Evolutionary conservation across 2,797 vertebrate genomes (phyloP), one percentile per base, ranked within the genome.

Genomic region (Sylvilagus floridanus): DNA sequence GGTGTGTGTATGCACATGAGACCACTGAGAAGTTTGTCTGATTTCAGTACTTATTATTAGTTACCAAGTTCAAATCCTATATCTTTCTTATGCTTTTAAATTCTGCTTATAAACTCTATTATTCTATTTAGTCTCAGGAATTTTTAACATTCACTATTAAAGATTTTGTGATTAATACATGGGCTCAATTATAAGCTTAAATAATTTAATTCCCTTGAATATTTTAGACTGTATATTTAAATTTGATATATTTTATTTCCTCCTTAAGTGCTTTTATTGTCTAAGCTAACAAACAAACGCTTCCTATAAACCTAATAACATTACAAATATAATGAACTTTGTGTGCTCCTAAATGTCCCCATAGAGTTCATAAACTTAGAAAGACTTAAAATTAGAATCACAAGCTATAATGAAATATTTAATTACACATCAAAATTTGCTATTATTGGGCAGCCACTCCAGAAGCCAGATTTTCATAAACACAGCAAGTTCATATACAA

Each of bases 401-500:
- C 0, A 54, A 84, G 5, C 71, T 30, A 71, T 90, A 52, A 24
- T 93, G 87, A 83, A 90, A 52, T 90, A 92, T 78, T 84, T 37
- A 78, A 91, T 47, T 96, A 11, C 32, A 90, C 57, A 85, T 82
- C 92, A 88, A 85, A 95, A 94, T 96, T 77, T 92, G 35, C 17
- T 82, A 24, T 88, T 88, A 79, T 16, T 88, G 8, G 10, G 42
- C 37, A n/a, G 24, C 10, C n/a, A 63, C 52, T 90, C 26, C 75
- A 62, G 21, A 22, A 88, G 84, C 22, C 42, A 94, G 14, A 81
- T 68, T 47, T 88, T 91, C 54, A 54, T 76, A 84, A 92, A 52
- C 6, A 84, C 78, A 82, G 13, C 16, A 50, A 69, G 26, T 68
- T 83, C 22, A 54, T 76, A 89, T 84, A 83, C 35, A 60, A 9